Evolutionary conservation across 2,888 invertebrate genomes (phyloP), one percentile per base, ranked within the genome.

Genomic region (Lampropteryx suffumata): DNA sequence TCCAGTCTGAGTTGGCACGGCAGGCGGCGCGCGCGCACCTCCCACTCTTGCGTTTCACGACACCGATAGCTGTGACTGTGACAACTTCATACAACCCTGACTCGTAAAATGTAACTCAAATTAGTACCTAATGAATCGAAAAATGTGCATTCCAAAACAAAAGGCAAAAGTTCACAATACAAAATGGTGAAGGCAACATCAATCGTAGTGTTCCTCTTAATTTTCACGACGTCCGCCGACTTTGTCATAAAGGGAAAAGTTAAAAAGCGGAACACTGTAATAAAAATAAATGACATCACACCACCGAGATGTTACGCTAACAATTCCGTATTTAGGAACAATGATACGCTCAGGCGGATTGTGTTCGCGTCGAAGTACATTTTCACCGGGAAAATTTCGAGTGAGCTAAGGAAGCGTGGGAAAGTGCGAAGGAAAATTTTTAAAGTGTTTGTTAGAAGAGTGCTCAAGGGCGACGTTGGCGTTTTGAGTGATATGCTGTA

Each of bases 331-430:
- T 84, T 87, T 73, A 82, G 80, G 76, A 82, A 84, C 76, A 81
- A 82, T 75, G 79, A 80, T 61, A 76, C 81, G 56, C 72, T 89
- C 62, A 77, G 72, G 65, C 78, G 76, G 60, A 73, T 86, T 63
- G 85, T 88, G 65, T 67, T 72, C 50, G 70, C 78, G 47, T 88
- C 91, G 17, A 83, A 84, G 67, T 89, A 82, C 64, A 87, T 91
- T 76, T 90, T 91, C 64, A 90, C 90, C 14, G 91, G 90, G 42
- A 91, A 91, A 85, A 87, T 91, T 67, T 84, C 86, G 35, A 79
- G 78, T 63, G 79, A 82, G 51, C 74, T 75, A 56, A 80, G 76
- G 47, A 82, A 73, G 55, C 73, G 77, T 47, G 79, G 79, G 50
- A 80, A 78, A 67, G 70, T 65, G 49, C 82, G 73, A 62, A 73